Conservation (phyloP, 2,888 invertebrate genomes). For the Machimus rusticus region DNA sequence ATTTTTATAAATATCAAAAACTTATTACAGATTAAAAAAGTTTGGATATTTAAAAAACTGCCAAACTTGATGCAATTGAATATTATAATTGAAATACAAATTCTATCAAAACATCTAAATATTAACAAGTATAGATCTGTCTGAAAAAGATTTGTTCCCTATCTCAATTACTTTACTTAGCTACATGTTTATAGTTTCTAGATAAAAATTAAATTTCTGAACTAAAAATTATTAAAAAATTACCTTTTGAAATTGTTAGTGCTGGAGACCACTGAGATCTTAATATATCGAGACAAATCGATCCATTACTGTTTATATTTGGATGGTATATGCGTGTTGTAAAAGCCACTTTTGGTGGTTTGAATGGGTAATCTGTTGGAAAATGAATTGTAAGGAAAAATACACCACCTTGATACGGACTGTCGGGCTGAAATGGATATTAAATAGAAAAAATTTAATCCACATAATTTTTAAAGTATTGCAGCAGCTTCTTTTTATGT, state of each 20-base stretch:
- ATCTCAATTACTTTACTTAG: too few relatives aligned
- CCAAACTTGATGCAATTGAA: too few relatives aligned
- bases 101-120: too few relatives aligned
- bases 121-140: too few relatives aligned
- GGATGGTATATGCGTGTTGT: constrained; percentile 99
- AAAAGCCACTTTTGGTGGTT: constrained; percentile 99
- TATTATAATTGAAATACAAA: too few relatives aligned
- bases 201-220: too few relatives aligned
- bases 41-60: too few relatives aligned
- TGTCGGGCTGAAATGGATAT: constrained; percentile 84
- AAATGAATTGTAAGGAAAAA: constrained; percentile 99
- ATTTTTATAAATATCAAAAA: too few relatives aligned
- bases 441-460: constrained; percentile 43
- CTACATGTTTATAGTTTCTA: too few relatives aligned
- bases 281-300: constrained; percentile 99
- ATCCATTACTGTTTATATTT: constrained; percentile 99
- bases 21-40: too few relatives aligned
- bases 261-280: constrained; percentile 99
- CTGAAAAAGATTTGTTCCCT: too few relatives aligned
- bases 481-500: not conserved
- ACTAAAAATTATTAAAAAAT: constrained; percentile 47
- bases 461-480: not conserved
- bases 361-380: constrained; percentile 99
- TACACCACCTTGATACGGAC: constrained; percentile 99
- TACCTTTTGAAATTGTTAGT: constrained; percentile 99